Base-by-base conservation (phyloP, 2,113 vertebrate species). In the Gyps fulvus region DNA sequence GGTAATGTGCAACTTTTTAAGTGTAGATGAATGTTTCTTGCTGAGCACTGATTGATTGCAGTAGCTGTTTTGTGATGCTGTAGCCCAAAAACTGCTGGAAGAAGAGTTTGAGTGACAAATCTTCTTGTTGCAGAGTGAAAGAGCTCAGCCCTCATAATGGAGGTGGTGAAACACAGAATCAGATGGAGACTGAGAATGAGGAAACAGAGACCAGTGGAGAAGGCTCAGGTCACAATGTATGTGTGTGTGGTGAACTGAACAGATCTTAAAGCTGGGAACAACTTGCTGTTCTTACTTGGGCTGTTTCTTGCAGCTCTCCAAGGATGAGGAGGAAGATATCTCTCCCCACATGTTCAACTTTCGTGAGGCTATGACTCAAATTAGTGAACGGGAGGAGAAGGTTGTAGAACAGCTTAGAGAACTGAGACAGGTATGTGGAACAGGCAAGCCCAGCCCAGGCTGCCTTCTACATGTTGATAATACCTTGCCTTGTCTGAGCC, bases 91-190 rank as follows among this genome's bases (percentile, higher is more conserved):
- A 61, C 18, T 66, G 34, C 49, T n/a, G 9, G 25, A 77, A 67
- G 57, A 85, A 59, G 18, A 29, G 36, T 55, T 6, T 70, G 50
- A 94, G 32, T 93, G 61, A 81, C 32, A 47, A 40, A 57, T 47
- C 59, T 49, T 77, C 34, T 95, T 49, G 82, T 98, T 97, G 83
- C 97, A 98, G 98, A 93, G 98, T 98, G 80, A 98, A 98, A 87
- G 98, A 98, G 84, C 97, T 98, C 72, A 98, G 98, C 45, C 97
- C 98, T 52, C 95, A 98, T 73, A 97, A 92, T 13, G 97, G 97
- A 74, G 94, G 90, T 43, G 78, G 94, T 47, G 98, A 98, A 66
- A 63, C 85, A 66, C 97, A 95, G 83, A 93, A 71, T 80, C 97
- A 89, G n/a, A 98, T 98, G 98, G 98, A 98, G 82, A 98, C 90